Percentiles rank a stretch among this genome's conserved stretches.
Evolutionary conservation across 2,113 vertebrate species (phyloP).

Genomic region (Tympanuchus pallidicinctus): DNA sequence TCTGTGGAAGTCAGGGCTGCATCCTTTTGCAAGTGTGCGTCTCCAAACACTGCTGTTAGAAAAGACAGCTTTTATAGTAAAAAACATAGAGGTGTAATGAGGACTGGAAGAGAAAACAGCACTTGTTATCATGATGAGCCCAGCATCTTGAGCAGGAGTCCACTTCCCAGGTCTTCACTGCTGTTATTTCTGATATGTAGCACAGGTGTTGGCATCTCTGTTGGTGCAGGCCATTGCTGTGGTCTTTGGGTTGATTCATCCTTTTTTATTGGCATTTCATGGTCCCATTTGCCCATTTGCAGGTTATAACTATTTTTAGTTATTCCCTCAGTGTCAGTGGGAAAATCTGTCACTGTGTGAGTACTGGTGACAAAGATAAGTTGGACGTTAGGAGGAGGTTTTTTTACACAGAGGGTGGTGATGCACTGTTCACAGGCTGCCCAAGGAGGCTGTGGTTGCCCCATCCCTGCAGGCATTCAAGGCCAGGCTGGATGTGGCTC

Average conservation of each 20-base stretch:
- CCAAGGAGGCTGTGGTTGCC: no score
- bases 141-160: background rate
- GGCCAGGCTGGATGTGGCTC: no score
- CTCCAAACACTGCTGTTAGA: background rate
- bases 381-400: no score
- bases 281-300: background rate
- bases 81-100: background rate
- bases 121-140: background rate
- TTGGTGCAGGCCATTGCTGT: background rate
- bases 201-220: no score
- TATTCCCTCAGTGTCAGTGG: slow-evolving; percentile 13
- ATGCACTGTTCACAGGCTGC: no score
- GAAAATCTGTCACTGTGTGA: slow-evolving; percentile 39
- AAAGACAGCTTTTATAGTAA: background rate
- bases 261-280: slow-evolving; percentile 36
- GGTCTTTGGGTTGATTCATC: background rate
- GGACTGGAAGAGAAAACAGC: background rate
- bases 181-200: background rate
- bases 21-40: background rate
- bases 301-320: slow-evolving; percentile 57
- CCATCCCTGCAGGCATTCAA: no score
- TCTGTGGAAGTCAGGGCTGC: background rate
- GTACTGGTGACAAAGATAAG: background rate
- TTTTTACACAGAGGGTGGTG: no score
- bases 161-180: background rate